These are phyloP conservation scores for Geotrypetes seraphini DNA, from an alignment of 2,797 vertebrate species.

Conservation along the genomic window DNA sequence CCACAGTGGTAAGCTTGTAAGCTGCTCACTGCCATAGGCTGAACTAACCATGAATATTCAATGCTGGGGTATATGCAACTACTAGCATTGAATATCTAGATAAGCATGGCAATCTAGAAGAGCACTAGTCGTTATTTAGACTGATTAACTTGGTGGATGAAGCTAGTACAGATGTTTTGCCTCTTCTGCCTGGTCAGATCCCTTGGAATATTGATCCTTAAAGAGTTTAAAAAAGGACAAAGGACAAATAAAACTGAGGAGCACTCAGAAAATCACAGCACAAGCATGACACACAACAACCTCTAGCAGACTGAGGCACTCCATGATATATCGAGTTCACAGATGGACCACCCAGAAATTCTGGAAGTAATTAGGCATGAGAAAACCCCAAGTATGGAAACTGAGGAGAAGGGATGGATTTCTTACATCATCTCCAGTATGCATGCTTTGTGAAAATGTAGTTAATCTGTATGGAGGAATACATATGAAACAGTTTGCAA, in stretches of 20 bases:
- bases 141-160: too few species aligned
- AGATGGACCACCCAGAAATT: constrained; percentile 61
- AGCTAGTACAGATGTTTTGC: too few species aligned
- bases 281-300: constrained; percentile 32
- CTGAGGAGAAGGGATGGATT: constrained; percentile 15
- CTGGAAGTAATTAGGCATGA: constrained; percentile 45
- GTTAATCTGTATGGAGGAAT: constrained; percentile 36
- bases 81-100: too few species aligned
- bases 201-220: too few species aligned
- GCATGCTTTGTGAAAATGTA: constrained; percentile 52
- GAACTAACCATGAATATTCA: too few species aligned
- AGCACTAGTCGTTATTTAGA: too few species aligned
- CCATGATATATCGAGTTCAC: constrained; percentile 49
- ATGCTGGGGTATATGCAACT: too few species aligned
- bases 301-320: constrained; percentile 32
- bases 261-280: constrained; percentile 40
- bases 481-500: constrained; percentile 34
- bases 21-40: too few species aligned
- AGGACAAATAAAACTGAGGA: constrained; percentile 30
- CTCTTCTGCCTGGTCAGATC: too few species aligned
- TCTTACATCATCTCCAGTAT: constrained; percentile 56
- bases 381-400: constrained; percentile 36
- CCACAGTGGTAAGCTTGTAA: too few species aligned
- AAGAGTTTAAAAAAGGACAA: too few species aligned
- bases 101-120: too few species aligned